Conservation (phyloP, 2,888 invertebrate species). For the Microctonus brassicae region DNA sequence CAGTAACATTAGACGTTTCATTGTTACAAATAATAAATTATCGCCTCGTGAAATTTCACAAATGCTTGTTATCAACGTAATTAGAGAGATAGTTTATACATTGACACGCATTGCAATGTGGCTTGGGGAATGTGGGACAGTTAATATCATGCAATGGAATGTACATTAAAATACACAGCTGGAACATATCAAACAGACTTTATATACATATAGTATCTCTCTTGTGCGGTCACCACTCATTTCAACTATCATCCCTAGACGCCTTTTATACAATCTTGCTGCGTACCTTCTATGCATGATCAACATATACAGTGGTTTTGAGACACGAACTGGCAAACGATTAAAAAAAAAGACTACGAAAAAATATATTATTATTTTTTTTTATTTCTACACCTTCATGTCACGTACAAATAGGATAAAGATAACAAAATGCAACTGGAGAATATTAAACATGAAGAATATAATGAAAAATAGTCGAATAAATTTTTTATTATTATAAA, state of each 20-base stretch:
- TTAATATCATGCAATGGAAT: conserved; percentile 1
- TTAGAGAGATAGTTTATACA: background rate
- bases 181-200: background rate
- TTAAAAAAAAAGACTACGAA: background rate
- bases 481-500: background rate
- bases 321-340: background rate
- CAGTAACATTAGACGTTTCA: background rate
- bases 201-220: background rate
- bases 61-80: background rate
- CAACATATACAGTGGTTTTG: background rate
- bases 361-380: background rate
- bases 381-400: background rate
- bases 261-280: background rate
- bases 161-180: background rate
- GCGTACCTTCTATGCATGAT: background rate
- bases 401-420: conserved; percentile 17
- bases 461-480: background rate
- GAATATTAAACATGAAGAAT: background rate
- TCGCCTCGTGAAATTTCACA: background rate
- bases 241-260: background rate
- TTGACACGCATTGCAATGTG: background rate
- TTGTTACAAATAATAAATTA: background rate
- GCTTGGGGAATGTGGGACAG: background rate
- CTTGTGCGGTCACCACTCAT: background rate
- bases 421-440: conserved; percentile 18